Conservation (phyloP, 2,888 invertebrate genomes). For the Mimas tiliae region DNA sequence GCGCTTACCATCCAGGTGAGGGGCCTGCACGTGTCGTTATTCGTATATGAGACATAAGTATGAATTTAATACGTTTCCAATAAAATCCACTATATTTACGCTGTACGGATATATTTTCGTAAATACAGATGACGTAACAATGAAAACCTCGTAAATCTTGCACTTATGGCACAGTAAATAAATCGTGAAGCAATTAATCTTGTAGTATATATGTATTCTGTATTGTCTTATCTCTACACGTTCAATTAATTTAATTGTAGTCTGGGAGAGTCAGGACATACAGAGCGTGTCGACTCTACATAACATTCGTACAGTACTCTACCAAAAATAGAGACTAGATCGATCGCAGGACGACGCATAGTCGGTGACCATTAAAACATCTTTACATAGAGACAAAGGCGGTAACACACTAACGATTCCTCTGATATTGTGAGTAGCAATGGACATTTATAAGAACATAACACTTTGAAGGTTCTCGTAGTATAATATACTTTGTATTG, state of each 20-base stretch:
- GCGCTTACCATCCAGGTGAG: too few relatives aligned
- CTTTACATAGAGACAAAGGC: not conserved
- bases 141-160: too few relatives aligned
- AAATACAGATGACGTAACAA: too few relatives aligned
- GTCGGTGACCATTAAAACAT: not conserved
- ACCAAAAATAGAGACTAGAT: not conserved
- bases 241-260: constrained; percentile 16
- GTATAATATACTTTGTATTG: too few relatives aligned
- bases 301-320: not conserved
- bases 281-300: constrained; percentile 3
- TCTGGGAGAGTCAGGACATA: not conserved
- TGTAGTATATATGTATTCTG: not conserved
- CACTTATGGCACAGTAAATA: not conserved
- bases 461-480: too few relatives aligned
- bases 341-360: not conserved
- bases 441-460: too few relatives aligned
- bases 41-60: too few relatives aligned
- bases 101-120: too few relatives aligned
- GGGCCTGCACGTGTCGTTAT: too few relatives aligned
- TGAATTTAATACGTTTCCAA: too few relatives aligned
- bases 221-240: not conserved
- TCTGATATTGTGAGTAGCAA: too few relatives aligned
- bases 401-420: not conserved
- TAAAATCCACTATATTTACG: too few relatives aligned
- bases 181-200: not conserved